Evolutionary conservation across 2,113 vertebrate species (phyloP), one percentile per base, ranked within the genome.

Genomic region (Todiramphus chloris): DNA sequence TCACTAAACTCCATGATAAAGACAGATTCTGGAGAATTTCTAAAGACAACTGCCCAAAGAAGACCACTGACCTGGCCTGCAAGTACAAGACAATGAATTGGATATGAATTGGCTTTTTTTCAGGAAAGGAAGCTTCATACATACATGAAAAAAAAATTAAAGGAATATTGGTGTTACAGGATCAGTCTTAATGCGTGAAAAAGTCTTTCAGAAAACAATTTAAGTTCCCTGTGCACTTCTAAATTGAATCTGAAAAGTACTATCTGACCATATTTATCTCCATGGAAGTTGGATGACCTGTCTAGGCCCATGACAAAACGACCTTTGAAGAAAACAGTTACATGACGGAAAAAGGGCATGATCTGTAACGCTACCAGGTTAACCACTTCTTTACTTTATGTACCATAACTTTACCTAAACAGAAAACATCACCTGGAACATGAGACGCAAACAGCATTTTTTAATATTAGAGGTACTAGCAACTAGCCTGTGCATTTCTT

Each of bases 161-260:
- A 73, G 87, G 66, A 96, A 90, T 31, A 93, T 83, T 31, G 30
- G 4, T 41, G 6, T 83, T 83, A 83, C 33, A 63, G 78, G 44
- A 86, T 15, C 85, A 68, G 31, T 80, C 11, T 89, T 94, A 30
- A 86, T 1, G 7, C 17, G 50, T 10, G 14, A 66, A 90, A 88
- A 89, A 82, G 37, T 79, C 55, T 69, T 74, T 55, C 37, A 67
- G 39, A 66, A 90, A 78, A 75, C 51, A 85, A 74, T 84, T 73
- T 74, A 82, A 35, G 50, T 81, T 96, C 53, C 46, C 76, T 64
- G 28, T 81, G 74, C 13, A 66, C 28, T 86, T 90, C 41, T 83
- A 66, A 95, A 93, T 84, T 44, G 14, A 66, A 67, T 51, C 62
- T 92, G 69, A 94, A 96, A 95, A 91, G 50, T n/a, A 94, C 51